phyloP scores from a whole-genome alignment of 2,888 invertebrate genomes.

The Oscheius sp. region DNA sequence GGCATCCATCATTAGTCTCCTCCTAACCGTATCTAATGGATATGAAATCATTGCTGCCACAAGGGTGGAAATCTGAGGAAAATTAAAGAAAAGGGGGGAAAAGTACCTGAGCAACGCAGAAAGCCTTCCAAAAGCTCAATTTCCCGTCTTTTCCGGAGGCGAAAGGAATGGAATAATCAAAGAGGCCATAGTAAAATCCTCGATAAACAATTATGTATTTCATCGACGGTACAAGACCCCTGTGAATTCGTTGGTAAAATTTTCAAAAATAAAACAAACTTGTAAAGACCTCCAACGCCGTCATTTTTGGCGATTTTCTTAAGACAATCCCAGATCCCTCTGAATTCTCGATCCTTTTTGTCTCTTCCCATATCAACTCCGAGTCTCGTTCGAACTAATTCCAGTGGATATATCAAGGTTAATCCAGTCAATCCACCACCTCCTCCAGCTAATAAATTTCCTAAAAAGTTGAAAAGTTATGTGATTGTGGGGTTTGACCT shows the following conservation, averaged over 20 bases:
- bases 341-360: constrained; percentile 80
- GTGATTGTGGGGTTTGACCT: constrained; percentile 30
- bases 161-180: constrained; percentile 81
- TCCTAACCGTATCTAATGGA: constrained; percentile 91
- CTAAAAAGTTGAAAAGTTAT: constrained; percentile 31
- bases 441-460: constrained; percentile 87
- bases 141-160: constrained; percentile 86
- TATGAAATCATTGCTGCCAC: constrained; percentile 91
- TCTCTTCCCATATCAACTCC: constrained; percentile 87
- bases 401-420: constrained; percentile 91
- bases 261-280: constrained; percentile 69
- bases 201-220: constrained; percentile 89
- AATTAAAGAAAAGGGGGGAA: not conserved
- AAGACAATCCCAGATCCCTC: constrained; percentile 86
- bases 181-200: constrained; percentile 75
- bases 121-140: constrained; percentile 87
- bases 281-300: constrained; percentile 85
- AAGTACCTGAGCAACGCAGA: constrained; percentile 77
- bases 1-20: constrained; percentile 99
- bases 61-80: constrained; percentile 80
- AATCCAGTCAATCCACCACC: constrained; percentile 91
- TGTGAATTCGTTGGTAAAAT: constrained; percentile 23
- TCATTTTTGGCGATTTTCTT: constrained; percentile 82
- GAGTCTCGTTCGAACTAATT: constrained; percentile 89
- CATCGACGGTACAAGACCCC: constrained; percentile 89